These are phyloP conservation scores for Myrmophylax atrothorax DNA, from an alignment of 2,113 vertebrate species.

Conservation along the genomic window DNA sequence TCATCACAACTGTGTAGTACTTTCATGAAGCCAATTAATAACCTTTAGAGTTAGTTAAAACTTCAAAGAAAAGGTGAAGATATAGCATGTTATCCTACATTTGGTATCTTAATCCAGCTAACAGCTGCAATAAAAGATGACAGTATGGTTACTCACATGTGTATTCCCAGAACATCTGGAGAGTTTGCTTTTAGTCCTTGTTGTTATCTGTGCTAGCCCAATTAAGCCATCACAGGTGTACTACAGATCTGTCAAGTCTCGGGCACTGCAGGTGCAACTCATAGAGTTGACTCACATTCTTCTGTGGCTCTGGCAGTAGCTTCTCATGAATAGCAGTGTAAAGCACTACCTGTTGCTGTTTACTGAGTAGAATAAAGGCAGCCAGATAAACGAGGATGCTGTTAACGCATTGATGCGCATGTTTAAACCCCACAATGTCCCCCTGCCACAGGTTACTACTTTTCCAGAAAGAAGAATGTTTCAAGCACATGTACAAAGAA, in stretches of 20 bases:
- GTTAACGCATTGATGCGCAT: background rate
- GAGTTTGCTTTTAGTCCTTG: background rate
- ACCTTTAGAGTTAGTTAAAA: background rate
- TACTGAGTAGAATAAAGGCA: background rate
- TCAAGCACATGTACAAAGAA: background rate
- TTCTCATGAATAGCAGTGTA: background rate
- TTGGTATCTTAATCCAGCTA: background rate
- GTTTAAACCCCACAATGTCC: background rate
- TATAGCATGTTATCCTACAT: background rate
- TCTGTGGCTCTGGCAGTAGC: background rate
- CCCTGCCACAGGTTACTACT: background rate
- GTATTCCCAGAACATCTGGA: slow-evolving; percentile 18
- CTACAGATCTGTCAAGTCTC: background rate
- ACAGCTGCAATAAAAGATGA: background rate
- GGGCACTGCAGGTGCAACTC: background rate
- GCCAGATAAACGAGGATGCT: background rate
- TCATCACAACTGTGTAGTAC: background rate
- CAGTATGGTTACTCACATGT: background rate
- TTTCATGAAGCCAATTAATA: background rate
- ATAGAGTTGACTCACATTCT: background rate
- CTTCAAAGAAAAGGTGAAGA: background rate
- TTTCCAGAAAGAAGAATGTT: background rate
- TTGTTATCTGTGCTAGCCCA: background rate
- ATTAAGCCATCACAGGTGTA: background rate
- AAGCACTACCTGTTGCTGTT: background rate